phyloP scores from a whole-genome alignment of 2,888 invertebrate species.

The Tholera decimalis region DNA sequence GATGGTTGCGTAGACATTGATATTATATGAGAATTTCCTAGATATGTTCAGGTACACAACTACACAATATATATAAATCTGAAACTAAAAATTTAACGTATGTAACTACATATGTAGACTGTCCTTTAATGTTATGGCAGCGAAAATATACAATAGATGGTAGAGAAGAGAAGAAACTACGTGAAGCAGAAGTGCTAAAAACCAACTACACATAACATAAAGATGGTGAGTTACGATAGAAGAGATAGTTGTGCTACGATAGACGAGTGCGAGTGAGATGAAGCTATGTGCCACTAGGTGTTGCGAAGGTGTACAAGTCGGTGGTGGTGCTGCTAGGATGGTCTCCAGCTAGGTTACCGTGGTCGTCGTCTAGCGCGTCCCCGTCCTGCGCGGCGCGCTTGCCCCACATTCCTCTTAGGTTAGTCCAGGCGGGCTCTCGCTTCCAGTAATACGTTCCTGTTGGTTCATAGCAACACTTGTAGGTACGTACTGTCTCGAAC shows the following conservation, averaged over 20 bases:
- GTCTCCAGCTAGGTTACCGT: conserved; percentile 76
- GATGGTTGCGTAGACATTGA: neutral
- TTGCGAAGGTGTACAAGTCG: conserved; percentile 3
- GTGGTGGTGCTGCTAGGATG: conserved; percentile 16
- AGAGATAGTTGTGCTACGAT: conserved; percentile 40
- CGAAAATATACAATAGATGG: conserved; percentile 23
- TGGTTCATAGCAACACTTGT: conserved; percentile 63
- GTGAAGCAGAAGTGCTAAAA: conserved; percentile 46
- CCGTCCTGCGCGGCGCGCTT: conserved; percentile 90
- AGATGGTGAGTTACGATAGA: conserved; percentile 38
- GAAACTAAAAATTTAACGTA: neutral
- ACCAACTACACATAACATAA: conserved; percentile 47
- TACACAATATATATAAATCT: neutral
- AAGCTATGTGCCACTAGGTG: conserved; percentile 47
- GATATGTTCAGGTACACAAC: too few relatives aligned
- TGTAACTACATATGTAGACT: conserved; percentile 17
- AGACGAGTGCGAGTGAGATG: conserved; percentile 54
- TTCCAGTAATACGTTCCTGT: conserved; percentile 94
- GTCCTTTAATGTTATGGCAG: conserved; percentile 22
- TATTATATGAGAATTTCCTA: neutral
- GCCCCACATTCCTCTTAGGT: conserved; percentile 95
- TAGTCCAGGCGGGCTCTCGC: conserved; percentile 95
- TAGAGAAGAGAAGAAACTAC: conserved; percentile 36
- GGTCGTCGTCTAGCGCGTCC: conserved; percentile 75
- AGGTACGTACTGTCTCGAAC: conserved; percentile 21